Evolutionary conservation across 2,888 invertebrate genomes (phyloP).

Genomic region (Callimorpha dominula): DNA sequence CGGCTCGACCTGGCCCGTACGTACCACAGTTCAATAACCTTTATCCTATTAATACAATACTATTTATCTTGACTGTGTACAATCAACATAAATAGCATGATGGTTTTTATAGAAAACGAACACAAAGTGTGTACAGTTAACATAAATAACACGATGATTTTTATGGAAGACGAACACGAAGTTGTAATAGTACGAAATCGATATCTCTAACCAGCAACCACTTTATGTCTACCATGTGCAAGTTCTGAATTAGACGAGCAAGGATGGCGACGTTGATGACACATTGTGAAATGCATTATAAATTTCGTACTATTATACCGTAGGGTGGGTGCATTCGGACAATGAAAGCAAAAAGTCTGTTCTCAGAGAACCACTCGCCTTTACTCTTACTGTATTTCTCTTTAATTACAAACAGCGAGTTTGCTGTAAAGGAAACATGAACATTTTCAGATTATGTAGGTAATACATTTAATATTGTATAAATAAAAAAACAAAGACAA

Average conservation of each 20-base stretch:
- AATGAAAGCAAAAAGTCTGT: slow-evolving; percentile 35
- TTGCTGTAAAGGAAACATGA: slow-evolving; percentile 71
- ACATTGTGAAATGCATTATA: background rate
- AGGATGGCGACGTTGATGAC: background rate
- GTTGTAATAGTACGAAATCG: slow-evolving; percentile 1
- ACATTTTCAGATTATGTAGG: slow-evolving; percentile 13
- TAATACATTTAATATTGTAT: background rate
- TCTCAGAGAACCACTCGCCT: slow-evolving; percentile 70
- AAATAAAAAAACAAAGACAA: background rate
- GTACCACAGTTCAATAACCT: background rate
- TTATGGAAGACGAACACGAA: background rate
- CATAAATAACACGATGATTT: background rate
- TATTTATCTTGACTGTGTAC: too few species aligned
- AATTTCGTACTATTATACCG: slow-evolving; percentile 22
- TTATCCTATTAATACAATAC: background rate
- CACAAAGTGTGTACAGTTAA: background rate
- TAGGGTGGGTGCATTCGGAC: slow-evolving; percentile 39
- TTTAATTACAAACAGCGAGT: slow-evolving; percentile 72
- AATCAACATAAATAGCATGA: too few species aligned
- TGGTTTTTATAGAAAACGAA: too few species aligned
- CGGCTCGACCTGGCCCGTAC: too few species aligned
- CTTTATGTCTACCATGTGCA: too few species aligned
- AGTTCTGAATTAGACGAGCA: too few species aligned
- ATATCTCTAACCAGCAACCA: background rate
- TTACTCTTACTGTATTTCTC: slow-evolving; percentile 74